Percentiles rank a stretch among this genome's conserved stretches.
Evolutionary conservation across 2,888 invertebrate species (phyloP).

Genomic region (Parascotia fuliginaria): DNA sequence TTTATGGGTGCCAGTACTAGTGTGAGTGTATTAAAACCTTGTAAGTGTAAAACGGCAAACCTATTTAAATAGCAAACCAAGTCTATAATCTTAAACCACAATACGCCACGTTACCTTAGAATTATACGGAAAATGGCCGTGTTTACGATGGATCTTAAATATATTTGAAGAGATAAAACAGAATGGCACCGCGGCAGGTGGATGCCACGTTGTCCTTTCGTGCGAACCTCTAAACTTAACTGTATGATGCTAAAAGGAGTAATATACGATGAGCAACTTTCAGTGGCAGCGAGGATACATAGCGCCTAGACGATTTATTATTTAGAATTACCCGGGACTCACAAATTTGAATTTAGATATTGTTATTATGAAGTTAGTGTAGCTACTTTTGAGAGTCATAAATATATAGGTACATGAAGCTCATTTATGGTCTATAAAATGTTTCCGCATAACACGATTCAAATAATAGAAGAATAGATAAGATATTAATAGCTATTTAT

Average conservation of each 20-base stretch:
- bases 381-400: too few species aligned
- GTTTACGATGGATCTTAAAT: constrained; percentile 3
- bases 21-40: constrained; percentile 5
- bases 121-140: constrained; percentile 5
- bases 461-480: too few species aligned
- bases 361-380: too few species aligned
- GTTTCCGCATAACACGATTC: too few species aligned
- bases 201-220: constrained; percentile 50
- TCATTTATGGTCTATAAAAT: too few species aligned
- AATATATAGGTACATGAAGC: too few species aligned
- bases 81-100: neutral
- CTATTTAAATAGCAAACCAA: too few species aligned
- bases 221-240: constrained; percentile 41
- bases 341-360: neutral
- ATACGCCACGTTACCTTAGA: constrained; percentile 5
- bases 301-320: constrained; percentile 55
- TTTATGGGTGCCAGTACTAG: too few species aligned
- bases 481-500: too few species aligned
- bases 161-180: constrained; percentile 47
- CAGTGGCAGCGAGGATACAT: constrained; percentile 55
- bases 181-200: constrained; percentile 41
- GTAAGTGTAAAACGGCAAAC: neutral
- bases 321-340: constrained; percentile 49
- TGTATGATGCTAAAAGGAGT: constrained; percentile 53
- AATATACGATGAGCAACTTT: constrained; percentile 57